These are phyloP conservation scores for Scortum barcoo DNA, from an alignment of 2,113 vertebrate genomes.

Conservation along the genomic window DNA sequence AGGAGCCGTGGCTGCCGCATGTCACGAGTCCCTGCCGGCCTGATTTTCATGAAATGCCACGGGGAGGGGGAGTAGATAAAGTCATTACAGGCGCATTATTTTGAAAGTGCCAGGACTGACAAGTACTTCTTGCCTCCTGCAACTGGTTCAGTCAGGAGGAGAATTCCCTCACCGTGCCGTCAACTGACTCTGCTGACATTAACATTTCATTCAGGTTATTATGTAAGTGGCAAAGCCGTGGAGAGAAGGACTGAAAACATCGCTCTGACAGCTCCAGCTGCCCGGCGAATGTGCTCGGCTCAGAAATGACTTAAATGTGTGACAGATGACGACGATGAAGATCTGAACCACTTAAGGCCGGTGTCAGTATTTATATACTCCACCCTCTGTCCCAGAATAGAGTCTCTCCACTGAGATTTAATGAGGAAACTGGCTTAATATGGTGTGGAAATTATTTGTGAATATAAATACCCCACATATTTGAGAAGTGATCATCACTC, in stretches of 20 bases:
- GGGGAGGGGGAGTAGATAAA: slow-evolving; percentile 8
- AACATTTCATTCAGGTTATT: slow-evolving; percentile 71
- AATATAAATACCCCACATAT: not conserved
- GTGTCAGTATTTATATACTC: slow-evolving; percentile 25
- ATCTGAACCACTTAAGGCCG: not conserved
- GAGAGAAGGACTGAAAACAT: slow-evolving; percentile 51
- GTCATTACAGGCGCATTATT: slow-evolving; percentile 27
- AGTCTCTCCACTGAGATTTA: not conserved
- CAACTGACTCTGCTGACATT: slow-evolving; percentile 63
- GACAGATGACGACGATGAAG: slow-evolving; percentile 26
- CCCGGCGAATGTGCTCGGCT: not conserved
- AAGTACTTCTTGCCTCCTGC: not conserved
- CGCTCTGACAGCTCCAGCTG: slow-evolving; percentile 65
- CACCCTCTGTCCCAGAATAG: not conserved
- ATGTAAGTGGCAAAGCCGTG: slow-evolving; percentile 59
- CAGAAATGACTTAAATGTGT: slow-evolving; percentile 2
- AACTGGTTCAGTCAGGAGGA: not conserved
- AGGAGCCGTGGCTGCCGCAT: not conserved
- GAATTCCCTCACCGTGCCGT: slow-evolving; percentile 31
- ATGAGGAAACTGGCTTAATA: not conserved
- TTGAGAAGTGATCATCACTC: not conserved
- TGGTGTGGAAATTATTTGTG: not conserved
- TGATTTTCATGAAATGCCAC: slow-evolving; percentile 30
- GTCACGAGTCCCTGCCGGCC: not conserved
- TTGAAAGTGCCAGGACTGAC: slow-evolving; percentile 10